A percentile compares a stretch with the other conserved stretches of the same genome.
Conservation (phyloP, 2,797 vertebrate genomes). For the Spondyliosoma cantharus region DNA sequence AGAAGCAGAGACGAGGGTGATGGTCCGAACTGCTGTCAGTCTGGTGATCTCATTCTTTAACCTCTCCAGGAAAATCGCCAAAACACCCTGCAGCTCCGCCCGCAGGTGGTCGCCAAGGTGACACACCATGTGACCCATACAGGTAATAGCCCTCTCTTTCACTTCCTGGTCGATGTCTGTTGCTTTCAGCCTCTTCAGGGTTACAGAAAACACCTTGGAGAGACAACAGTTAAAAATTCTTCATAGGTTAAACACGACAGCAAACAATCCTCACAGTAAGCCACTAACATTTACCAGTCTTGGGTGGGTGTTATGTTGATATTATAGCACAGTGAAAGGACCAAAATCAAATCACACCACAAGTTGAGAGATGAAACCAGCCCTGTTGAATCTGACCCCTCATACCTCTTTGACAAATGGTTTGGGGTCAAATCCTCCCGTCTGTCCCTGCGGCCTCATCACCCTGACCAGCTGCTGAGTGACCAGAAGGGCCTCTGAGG, state of each 20-base stretch:
- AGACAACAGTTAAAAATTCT: neutral
- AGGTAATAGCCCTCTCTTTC: constrained; percentile 94
- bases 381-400: too few relatives aligned
- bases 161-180: constrained; percentile 98
- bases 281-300: neutral
- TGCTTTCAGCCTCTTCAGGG: constrained; percentile 89
- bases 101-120: constrained; percentile 90
- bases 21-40: constrained; percentile 88
- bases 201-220: constrained; percentile 81
- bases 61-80: constrained; percentile 91
- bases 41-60: constrained; percentile 95
- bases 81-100: constrained; percentile 85
- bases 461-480: constrained; percentile 91
- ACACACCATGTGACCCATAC: constrained; percentile 91
- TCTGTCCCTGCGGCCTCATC: constrained; percentile 84
- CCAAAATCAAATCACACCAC: fast-evolving
- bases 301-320: neutral
- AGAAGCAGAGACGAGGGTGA: constrained; percentile 88
- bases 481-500: constrained; percentile 92
- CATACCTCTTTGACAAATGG: constrained; percentile 86
- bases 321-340: neutral
- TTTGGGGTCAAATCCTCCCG: constrained; percentile 82
- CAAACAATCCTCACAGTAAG: neutral
- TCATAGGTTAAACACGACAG: neutral
- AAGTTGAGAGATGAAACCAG: neutral